A percentile compares a stretch with the other conserved stretches of the same genome.
Conservation (phyloP, 2,888 invertebrate species). For the Drosophila paranaensis region DNA sequence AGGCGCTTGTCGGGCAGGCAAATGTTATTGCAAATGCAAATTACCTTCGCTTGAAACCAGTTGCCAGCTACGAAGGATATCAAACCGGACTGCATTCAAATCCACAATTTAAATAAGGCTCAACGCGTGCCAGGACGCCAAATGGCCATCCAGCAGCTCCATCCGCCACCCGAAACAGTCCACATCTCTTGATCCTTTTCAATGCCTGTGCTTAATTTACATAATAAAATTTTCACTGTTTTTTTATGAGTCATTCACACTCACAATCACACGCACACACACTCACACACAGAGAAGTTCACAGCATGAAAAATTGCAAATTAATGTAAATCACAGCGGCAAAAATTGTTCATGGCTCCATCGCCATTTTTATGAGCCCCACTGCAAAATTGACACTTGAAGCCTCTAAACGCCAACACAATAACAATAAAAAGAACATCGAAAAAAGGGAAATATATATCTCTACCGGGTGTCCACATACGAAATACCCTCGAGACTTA, state of each 20-base stretch:
- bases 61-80: conserved; percentile 56
- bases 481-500: neutral
- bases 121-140: conserved; percentile 52
- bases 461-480: neutral
- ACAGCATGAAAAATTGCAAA: conserved; percentile 83
- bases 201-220: conserved; percentile 72
- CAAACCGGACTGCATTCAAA: conserved; percentile 17
- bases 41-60: conserved; percentile 55
- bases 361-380: conserved; percentile 68
- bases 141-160: conserved; percentile 31
- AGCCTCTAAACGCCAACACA: conserved; percentile 46
- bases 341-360: conserved; percentile 50
- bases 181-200: conserved; percentile 64
- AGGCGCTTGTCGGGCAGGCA: conserved; percentile 72
- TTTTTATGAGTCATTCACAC: conserved; percentile 65
- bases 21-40: conserved; percentile 78
- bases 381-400: conserved; percentile 70
- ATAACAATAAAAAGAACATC: conserved; percentile 12
- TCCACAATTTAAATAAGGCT: conserved; percentile 47
- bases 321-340: conserved; percentile 82
- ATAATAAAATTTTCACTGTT: conserved; percentile 77
- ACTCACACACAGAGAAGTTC: conserved; percentile 49
- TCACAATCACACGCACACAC: conserved; percentile 7
- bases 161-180: neutral
- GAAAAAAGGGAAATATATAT: neutral